A percentile compares a stretch with the other conserved stretches of the same genome.
These are phyloP conservation scores for Gadus chalcogrammus DNA, from an alignment of 2,113 vertebrate genomes.

Conservation along the genomic window DNA sequence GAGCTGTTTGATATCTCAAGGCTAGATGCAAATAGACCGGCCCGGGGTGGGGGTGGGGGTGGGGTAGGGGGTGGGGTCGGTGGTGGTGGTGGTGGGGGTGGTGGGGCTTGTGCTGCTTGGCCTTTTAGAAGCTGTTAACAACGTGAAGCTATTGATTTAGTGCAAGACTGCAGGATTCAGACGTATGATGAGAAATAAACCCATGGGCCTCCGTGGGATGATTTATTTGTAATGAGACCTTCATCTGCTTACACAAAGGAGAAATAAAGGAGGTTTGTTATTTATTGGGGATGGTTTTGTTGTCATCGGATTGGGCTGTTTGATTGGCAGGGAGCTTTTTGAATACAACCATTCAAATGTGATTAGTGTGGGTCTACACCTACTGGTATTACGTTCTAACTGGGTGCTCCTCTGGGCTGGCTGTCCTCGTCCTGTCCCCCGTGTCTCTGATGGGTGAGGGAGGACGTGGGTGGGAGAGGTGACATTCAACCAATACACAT, in stretches of 20 bases:
- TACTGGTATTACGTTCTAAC: too few species aligned
- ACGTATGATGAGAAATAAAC: slow-evolving; percentile 3
- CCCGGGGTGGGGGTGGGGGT: background rate
- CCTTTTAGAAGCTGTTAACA: slow-evolving; percentile 26
- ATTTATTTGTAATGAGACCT: slow-evolving; percentile 1
- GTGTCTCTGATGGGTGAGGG: slow-evolving; percentile 3
- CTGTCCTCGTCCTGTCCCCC: background rate
- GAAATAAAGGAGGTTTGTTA: background rate
- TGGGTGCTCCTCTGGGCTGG: too few species aligned
- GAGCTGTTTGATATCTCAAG: slow-evolving; percentile 40
- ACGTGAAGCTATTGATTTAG: slow-evolving; percentile 39
- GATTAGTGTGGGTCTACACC: background rate
- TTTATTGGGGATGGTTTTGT: background rate
- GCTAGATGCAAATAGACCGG: slow-evolving; percentile 36
- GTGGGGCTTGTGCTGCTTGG: background rate
- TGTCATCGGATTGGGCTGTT: background rate
- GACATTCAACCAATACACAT: slow-evolving; percentile 17
- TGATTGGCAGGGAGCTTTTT: too few species aligned
- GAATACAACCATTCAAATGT: background rate
- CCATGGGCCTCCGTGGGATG: slow-evolving; percentile 26
- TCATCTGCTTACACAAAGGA: slow-evolving; percentile 22
- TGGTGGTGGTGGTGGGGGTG: too few species aligned
- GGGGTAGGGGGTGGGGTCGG: background rate
- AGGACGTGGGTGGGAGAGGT: background rate
- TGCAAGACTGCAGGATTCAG: slow-evolving; percentile 10